Conservation (phyloP, 2,797 vertebrate species). For the Coranthus polyacanthus region DNA sequence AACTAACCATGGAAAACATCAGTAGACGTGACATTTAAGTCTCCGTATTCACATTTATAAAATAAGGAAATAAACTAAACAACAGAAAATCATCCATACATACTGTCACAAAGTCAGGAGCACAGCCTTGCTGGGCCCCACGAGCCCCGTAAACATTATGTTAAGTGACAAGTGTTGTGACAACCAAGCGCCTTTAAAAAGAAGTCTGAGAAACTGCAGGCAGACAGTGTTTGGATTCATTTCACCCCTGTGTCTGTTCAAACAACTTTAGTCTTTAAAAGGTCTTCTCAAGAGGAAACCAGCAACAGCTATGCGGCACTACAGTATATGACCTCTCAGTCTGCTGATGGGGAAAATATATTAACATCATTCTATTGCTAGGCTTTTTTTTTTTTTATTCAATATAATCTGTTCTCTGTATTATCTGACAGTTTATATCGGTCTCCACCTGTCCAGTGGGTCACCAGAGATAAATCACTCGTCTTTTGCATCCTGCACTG, state of each 20-base stretch:
- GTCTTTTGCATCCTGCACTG: constrained; percentile 69
- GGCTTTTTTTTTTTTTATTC: constrained; percentile 7
- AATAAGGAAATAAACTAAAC: constrained; percentile 32
- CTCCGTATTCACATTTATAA: constrained; percentile 73
- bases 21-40: constrained; percentile 66
- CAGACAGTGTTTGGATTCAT: constrained; percentile 73
- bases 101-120: constrained; percentile 66
- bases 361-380: constrained; percentile 51
- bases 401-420: constrained; percentile 29
- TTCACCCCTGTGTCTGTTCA: constrained; percentile 50
- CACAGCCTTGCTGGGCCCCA: constrained; percentile 59
- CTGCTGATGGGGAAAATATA: constrained; percentile 47
- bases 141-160: constrained; percentile 75
- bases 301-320: constrained; percentile 42
- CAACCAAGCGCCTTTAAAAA: constrained; percentile 74
- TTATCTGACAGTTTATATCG: constrained; percentile 39
- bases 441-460: constrained; percentile 66
- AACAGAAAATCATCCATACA: constrained; percentile 42
- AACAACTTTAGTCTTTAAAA: constrained; percentile 71
- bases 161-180: constrained; percentile 80
- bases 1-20: constrained; percentile 65
- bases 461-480: constrained; percentile 63
- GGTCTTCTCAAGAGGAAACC: constrained; percentile 62
- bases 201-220: constrained; percentile 72
- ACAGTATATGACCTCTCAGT: constrained; percentile 28